phyloP scores from a whole-genome alignment of 1,140 invertebrate genomes.

The Oscheius sp. region DNA sequence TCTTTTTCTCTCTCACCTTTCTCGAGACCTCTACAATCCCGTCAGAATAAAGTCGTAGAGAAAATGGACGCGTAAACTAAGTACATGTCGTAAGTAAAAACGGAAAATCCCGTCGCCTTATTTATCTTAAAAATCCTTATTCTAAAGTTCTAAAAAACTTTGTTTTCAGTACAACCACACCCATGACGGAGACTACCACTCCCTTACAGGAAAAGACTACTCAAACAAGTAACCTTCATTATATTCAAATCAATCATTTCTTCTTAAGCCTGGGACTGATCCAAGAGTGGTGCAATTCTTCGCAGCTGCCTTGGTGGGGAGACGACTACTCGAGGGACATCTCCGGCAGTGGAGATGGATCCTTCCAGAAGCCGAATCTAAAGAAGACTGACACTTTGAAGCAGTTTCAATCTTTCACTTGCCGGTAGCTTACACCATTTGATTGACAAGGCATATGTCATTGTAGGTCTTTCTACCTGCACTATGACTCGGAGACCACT shows the following conservation, averaged over 20 bases:
- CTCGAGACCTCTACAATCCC: no score
- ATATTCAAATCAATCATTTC: no score
- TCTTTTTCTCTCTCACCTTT: no score
- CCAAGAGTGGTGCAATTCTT: neutral
- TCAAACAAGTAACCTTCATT: neutral
- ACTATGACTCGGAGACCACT: slow-evolving; percentile 12
- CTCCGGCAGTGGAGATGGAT: neutral
- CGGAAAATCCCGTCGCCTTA: no score
- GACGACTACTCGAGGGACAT: neutral
- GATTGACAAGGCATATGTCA: neutral
- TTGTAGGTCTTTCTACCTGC: slow-evolving; percentile 6
- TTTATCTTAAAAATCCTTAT: no score
- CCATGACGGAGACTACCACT: neutral
- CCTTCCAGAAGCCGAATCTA: slow-evolving; percentile 12
- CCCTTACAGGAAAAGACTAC: slow-evolving; percentile 7
- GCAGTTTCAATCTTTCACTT: slow-evolving; percentile 11
- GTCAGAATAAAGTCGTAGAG: no score
- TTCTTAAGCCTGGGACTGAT: neutral
- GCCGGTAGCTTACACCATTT: neutral
- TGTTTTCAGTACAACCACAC: slow-evolving; percentile 18
- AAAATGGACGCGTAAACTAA: no score
- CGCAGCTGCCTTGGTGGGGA: neutral
- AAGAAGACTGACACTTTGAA: slow-evolving; percentile 1
- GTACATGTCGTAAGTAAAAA: no score
- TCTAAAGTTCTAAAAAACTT: neutral